phyloP scores from a whole-genome alignment of 2,113 vertebrate species.

The Ictidomys tridecemlineatus region DNA sequence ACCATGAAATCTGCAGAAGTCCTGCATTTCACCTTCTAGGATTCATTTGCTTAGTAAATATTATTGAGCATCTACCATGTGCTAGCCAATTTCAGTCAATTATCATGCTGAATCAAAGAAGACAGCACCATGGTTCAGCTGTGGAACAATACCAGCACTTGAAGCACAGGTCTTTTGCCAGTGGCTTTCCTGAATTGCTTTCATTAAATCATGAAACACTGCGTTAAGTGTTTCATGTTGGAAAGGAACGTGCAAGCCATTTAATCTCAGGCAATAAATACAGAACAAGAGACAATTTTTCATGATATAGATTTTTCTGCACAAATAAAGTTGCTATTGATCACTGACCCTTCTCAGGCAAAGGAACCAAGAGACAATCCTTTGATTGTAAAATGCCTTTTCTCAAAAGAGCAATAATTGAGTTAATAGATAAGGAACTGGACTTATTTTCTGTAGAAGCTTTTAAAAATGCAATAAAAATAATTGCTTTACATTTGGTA shows the following conservation, averaged over 20 bases:
- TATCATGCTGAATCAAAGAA: neutral
- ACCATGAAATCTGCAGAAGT: neutral
- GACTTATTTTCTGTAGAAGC: constrained; percentile 17
- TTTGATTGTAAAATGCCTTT: neutral
- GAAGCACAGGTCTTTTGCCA: neutral
- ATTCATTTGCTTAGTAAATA: neutral
- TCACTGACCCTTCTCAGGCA: neutral
- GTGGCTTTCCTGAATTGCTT: neutral
- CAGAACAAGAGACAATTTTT: constrained; percentile 27
- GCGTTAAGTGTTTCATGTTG: neutral
- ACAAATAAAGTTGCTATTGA: constrained; percentile 37
- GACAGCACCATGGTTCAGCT: neutral
- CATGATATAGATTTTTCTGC: constrained; percentile 19
- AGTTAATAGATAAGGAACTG: neutral
- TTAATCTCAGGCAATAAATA: neutral
- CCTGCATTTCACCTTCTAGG: neutral
- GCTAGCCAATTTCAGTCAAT: neutral
- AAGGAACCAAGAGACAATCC: neutral
- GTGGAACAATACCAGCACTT: neutral
- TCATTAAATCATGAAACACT: neutral
- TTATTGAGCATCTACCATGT: neutral
- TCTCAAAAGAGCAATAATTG: neutral
- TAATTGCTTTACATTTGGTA: constrained; percentile 36
- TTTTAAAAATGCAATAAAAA: constrained; percentile 37
- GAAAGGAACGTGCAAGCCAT: neutral